Evolutionary conservation across 2,888 invertebrate genomes (phyloP).

Genomic region (Magallana nippona): DNA sequence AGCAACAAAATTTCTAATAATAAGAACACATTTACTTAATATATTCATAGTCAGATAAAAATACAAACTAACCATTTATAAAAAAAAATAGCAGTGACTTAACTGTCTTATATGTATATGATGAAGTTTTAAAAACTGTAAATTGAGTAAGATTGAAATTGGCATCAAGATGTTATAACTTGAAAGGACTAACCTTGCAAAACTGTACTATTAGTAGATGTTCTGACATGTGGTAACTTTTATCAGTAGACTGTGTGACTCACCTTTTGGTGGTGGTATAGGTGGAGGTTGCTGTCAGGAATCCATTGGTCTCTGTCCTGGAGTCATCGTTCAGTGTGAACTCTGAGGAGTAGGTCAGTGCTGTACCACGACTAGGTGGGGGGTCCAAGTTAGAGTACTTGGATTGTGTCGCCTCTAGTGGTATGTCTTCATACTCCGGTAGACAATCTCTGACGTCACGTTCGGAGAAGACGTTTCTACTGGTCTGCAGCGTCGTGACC

Average conservation of each 20-base stretch:
- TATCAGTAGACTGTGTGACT: neutral
- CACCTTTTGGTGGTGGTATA: slow-evolving; percentile 51
- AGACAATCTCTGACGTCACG: slow-evolving; percentile 64
- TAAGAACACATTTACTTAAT: too few relatives aligned
- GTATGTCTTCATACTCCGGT: slow-evolving; percentile 58
- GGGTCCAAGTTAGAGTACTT: slow-evolving; percentile 51
- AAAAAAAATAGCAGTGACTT: too few relatives aligned
- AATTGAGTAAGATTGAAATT: too few relatives aligned
- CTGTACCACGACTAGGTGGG: slow-evolving; percentile 68
- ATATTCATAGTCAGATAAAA: too few relatives aligned
- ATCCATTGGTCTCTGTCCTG: slow-evolving; percentile 52
- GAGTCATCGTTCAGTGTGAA: slow-evolving; percentile 58
- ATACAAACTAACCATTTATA: too few relatives aligned
- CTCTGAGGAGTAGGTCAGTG: slow-evolving; percentile 69
- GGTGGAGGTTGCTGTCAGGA: slow-evolving; percentile 56
- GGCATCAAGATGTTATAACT: too few relatives aligned
- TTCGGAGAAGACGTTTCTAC: slow-evolving; percentile 69
- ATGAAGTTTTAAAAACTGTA: too few relatives aligned
- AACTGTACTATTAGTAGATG: too few relatives aligned
- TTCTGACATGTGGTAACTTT: too few relatives aligned
- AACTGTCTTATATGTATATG: too few relatives aligned
- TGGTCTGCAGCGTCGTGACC: slow-evolving; percentile 74
- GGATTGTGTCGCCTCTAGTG: slow-evolving; percentile 53
- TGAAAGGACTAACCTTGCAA: too few relatives aligned
- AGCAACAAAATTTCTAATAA: too few relatives aligned